These are phyloP conservation scores for Philaenus spumarius DNA, from an alignment of 1,140 invertebrate species.

Conservation along the genomic window DNA sequence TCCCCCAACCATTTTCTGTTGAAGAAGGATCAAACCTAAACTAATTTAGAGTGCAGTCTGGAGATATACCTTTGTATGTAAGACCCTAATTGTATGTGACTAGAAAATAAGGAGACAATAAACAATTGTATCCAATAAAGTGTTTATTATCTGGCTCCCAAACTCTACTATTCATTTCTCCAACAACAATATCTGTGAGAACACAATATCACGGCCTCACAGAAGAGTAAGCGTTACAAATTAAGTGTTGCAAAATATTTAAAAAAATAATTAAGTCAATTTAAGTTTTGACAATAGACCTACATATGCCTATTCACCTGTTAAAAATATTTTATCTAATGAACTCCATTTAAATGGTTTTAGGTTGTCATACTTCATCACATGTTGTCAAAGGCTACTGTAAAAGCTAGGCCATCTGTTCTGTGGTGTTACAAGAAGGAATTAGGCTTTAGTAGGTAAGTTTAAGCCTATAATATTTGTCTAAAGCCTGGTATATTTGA, in stretches of 20 bases:
- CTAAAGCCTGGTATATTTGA: no score
- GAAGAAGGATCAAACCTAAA: no score
- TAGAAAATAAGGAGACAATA: no score
- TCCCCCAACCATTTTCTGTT: no score
- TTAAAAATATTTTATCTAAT: neutral
- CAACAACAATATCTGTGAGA: neutral
- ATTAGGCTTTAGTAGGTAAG: constrained; percentile 82
- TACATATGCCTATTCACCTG: neutral
- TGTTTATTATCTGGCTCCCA: neutral
- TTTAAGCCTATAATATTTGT: no score
- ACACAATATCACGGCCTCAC: neutral
- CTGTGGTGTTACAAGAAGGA: constrained; percentile 99
- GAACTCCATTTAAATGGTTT: constrained; percentile 27
- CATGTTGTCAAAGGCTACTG: constrained; percentile 89
- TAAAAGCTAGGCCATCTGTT: constrained; percentile 86
- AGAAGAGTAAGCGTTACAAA: neutral
- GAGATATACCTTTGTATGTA: no score
- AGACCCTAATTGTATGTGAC: no score
- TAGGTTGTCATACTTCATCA: constrained; percentile 95
- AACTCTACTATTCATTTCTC: neutral
- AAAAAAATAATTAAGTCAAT: neutral
- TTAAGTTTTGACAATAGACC: neutral
- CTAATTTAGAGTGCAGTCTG: no score
- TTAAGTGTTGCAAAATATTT: neutral
- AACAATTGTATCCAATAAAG: neutral